phyloP scores from a whole-genome alignment of 2,113 vertebrate genomes.

The Brachionichthys hirsutus region DNA sequence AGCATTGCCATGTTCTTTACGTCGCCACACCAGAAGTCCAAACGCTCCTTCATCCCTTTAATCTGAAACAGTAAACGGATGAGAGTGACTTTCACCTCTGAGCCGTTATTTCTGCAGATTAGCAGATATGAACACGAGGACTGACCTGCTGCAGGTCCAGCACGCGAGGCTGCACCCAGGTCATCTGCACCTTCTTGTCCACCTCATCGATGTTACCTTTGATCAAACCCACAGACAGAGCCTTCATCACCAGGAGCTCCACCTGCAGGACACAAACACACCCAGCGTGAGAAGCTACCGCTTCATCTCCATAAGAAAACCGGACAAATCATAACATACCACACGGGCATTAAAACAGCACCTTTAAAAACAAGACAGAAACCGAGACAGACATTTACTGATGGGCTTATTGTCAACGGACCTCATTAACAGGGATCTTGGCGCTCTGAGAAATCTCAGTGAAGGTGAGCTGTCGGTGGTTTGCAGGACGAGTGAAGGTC shows the following conservation, averaged over 20 bases:
- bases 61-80: conserved; percentile 78
- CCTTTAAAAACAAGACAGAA: neutral
- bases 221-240: conserved; percentile 91
- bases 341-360: neutral
- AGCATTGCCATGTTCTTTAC: conserved; percentile 97
- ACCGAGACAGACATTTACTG: neutral
- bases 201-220: conserved; percentile 97
- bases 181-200: conserved; percentile 96
- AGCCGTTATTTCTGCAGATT: no score
- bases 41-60: conserved; percentile 95
- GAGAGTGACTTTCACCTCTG: neutral
- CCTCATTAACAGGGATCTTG: conserved; percentile 92
- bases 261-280: conserved; percentile 75
- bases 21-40: conserved; percentile 95
- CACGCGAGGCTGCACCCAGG: conserved; percentile 96
- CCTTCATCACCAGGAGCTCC: conserved; percentile 98
- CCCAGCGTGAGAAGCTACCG: neutral
- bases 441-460: conserved; percentile 92
- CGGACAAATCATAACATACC: neutral
- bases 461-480: conserved; percentile 95
- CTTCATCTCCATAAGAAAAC: neutral
- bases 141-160: conserved; percentile 92
- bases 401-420: conserved; percentile 48
- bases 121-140: neutral
- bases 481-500: conserved; percentile 97